These are phyloP conservation scores for Phengaris arion DNA, from an alignment of 2,888 invertebrate species.

Conservation along the genomic window DNA sequence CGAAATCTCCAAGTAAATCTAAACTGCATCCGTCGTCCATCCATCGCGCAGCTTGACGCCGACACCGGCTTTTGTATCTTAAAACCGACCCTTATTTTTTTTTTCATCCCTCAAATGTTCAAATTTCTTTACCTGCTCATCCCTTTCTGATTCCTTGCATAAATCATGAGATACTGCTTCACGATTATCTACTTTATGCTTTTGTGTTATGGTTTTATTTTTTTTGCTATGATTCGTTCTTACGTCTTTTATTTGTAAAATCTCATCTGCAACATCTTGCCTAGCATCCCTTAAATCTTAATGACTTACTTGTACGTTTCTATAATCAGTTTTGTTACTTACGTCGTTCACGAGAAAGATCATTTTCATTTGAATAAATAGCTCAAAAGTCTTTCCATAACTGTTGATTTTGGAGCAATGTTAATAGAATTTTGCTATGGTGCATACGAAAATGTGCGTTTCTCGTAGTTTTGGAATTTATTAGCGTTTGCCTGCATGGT, in stretches of 20 bases:
- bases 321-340: constrained; percentile 49
- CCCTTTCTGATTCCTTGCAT: constrained; percentile 40
- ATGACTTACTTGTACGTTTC: constrained; percentile 61
- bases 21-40: constrained; percentile 74
- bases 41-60: constrained; percentile 75
- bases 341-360: constrained; percentile 45
- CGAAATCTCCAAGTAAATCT: constrained; percentile 69
- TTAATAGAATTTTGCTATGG: constrained; percentile 67
- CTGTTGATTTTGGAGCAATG: constrained; percentile 43
- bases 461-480: constrained; percentile 72
- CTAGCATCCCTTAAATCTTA: constrained; percentile 69
- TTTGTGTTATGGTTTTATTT: constrained; percentile 40
- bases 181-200: constrained; percentile 45
- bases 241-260: constrained; percentile 45
- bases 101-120: constrained; percentile 75
- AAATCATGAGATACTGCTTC: constrained; percentile 37
- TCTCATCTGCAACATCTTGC: constrained; percentile 70
- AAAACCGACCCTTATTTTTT: constrained; percentile 75
- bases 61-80: constrained; percentile 72
- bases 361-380: constrained; percentile 43
- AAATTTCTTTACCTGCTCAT: constrained; percentile 76
- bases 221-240: constrained; percentile 31
- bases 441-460: constrained; percentile 68
- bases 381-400: constrained; percentile 50
- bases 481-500: constrained; percentile 54